Percentiles rank a stretch among this genome's conserved stretches.
Evolutionary conservation across 2,113 vertebrate species (phyloP).

Genomic region (Sarotherodon lohbergeri): DNA sequence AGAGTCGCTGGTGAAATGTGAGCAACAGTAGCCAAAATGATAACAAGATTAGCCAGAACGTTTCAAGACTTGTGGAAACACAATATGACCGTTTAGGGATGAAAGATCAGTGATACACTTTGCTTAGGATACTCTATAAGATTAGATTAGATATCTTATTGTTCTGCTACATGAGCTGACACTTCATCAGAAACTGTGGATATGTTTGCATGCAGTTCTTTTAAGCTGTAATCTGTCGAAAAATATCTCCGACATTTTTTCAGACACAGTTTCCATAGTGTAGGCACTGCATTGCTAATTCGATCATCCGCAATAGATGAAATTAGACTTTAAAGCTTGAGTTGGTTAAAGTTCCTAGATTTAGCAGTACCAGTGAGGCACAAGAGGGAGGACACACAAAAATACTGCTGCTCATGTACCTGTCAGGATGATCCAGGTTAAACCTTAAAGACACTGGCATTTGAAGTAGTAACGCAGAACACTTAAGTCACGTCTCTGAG

Average conservation of each 20-base stretch:
- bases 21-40: not conserved
- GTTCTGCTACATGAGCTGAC: not conserved
- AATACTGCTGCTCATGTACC: not conserved
- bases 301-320: not conserved
- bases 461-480: not conserved
- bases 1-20: not conserved
- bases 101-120: not conserved
- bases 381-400: accelerated
- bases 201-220: not conserved
- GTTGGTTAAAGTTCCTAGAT: not conserved
- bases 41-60: not conserved
- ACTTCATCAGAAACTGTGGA: not conserved
- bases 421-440: not conserved
- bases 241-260: not conserved
- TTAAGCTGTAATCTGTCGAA: not conserved
- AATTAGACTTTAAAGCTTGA: not conserved
- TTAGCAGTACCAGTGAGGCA: not conserved
- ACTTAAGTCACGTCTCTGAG: not conserved
- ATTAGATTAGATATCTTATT: not conserved
- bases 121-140: not conserved
- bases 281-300: not conserved
- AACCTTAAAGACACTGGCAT: not conserved
- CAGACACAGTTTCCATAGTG: not conserved
- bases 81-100: not conserved
- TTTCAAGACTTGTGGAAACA: not conserved